These are phyloP conservation scores for Triplophysa dalaica DNA, from an alignment of 2,113 vertebrate species.

Conservation along the genomic window DNA sequence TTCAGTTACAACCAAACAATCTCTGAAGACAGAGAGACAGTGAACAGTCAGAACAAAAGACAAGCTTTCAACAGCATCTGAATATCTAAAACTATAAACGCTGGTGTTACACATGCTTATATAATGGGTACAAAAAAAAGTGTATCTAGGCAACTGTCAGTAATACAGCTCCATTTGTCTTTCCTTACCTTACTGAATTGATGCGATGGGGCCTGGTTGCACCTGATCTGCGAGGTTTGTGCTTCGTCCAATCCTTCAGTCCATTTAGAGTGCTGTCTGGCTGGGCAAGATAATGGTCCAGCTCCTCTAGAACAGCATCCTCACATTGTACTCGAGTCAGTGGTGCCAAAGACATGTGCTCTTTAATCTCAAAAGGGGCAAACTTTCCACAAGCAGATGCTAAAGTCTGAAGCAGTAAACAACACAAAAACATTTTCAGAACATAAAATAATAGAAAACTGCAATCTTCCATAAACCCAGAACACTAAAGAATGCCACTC, in stretches of 20 bases:
- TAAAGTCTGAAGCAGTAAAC: conserved; percentile 78
- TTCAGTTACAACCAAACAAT: conserved; percentile 74
- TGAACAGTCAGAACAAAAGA: not conserved
- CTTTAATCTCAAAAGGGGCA: conserved; percentile 96
- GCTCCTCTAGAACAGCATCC: conserved; percentile 74
- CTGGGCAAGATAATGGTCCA: conserved; percentile 78
- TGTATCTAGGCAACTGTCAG: not conserved
- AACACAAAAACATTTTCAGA: not conserved
- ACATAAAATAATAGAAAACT: not conserved
- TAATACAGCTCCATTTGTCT: not conserved
- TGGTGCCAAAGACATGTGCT: conserved; percentile 90
- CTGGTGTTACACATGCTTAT: not conserved
- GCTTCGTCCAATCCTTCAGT: conserved; percentile 79
- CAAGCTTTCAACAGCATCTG: not conserved
- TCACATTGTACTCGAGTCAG: conserved; percentile 78
- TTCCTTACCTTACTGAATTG: conserved; percentile 58
- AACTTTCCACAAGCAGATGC: conserved; percentile 94
- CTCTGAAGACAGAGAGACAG: conserved; percentile 63
- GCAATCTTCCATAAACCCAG: not conserved
- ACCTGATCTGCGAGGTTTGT: conserved; percentile 75
- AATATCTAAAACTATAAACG: not conserved
- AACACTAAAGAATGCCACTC: no score
- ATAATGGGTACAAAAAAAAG: not conserved
- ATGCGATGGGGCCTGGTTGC: conserved; percentile 68
- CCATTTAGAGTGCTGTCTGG: conserved; percentile 68